A percentile compares a stretch with the other conserved stretches of the same genome.
Evolutionary conservation across 2,888 invertebrate genomes (phyloP).

Genomic region (Hipparchia semele): DNA sequence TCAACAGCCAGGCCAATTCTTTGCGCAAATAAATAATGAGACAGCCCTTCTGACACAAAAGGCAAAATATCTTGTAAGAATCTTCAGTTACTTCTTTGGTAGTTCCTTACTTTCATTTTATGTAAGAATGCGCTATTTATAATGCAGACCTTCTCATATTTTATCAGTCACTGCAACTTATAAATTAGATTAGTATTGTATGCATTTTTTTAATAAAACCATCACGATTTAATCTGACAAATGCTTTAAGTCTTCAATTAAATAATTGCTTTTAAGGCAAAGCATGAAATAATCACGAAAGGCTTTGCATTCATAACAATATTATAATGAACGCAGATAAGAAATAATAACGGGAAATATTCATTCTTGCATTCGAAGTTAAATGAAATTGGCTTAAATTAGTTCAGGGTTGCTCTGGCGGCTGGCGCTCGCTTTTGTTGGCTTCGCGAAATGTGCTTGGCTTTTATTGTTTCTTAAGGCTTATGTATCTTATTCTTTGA

Average conservation of each 20-base stretch:
- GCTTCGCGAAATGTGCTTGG: constrained; percentile 3
- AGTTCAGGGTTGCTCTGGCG: constrained; percentile 2
- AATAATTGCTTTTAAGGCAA: background rate
- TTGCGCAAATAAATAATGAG: too few relatives aligned
- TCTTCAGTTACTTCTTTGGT: too few relatives aligned
- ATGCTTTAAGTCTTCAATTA: background rate
- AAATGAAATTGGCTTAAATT: constrained; percentile 17
- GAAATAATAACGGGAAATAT: constrained; percentile 13
- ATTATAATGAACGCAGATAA: constrained; percentile 10
- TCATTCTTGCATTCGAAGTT: constrained; percentile 19
- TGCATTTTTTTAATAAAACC: too few relatives aligned
- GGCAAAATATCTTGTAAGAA: too few relatives aligned
- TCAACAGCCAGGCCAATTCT: too few relatives aligned
- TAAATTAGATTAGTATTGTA: too few relatives aligned
- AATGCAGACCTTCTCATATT: too few relatives aligned
- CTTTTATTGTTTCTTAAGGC: constrained; percentile 7
- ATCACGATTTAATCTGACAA: too few relatives aligned
- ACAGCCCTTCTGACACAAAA: too few relatives aligned
- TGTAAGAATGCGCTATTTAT: too few relatives aligned
- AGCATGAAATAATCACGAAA: constrained; percentile 10
- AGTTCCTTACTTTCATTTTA: too few relatives aligned
- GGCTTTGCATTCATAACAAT: constrained; percentile 10
- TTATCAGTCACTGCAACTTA: too few relatives aligned
- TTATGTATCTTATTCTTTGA: constrained; percentile 19
- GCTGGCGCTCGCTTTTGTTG: background rate